Evolutionary conservation across 2,888 invertebrate species (phyloP), one percentile per base, ranked within the genome.

Genomic region (Epistrophe eligans): DNA sequence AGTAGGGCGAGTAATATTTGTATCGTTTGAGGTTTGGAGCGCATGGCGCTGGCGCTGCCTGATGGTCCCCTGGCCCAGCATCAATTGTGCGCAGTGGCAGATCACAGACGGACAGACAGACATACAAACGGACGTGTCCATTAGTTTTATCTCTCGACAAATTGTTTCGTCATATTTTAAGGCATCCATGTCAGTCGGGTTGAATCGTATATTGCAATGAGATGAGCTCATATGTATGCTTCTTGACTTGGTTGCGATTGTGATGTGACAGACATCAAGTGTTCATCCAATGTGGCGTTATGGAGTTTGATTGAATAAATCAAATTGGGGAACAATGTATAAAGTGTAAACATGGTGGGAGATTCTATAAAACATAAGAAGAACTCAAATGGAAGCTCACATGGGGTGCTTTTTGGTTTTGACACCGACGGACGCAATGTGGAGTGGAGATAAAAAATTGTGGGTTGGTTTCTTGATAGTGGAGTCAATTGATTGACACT

Each of bases 71-170:
- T 24, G 45, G 66, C 45, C 19, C 71, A 64, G 62, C 71, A 76
- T 79, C 76, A 19, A 52, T 40, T 38, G 43, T 70, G 66, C 67
- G 64, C 85, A 87, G 74, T 82, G 79, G 79, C 83, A 79, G 74
- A 62, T 77, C 57, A 57, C 66, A 64, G 43, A 55, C 64, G 17
- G 64, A 77, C 71, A n/a, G 60, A 72, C 66, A n/a, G 58, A 84
- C 71, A n/a, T 52, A 84, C 71, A n/a, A 52, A 84, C 79, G 60
- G 79, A 77, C 79, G 74, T 71, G 71, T 87, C 79, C 87, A 87
- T 87, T 87, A 83, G 87, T 87, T 83, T 83, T 87, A 87, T 87
- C 83, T 87, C 79, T 74, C 83, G 83, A 83, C 83, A 87, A 87
- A 87, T 83, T 87, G 87, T 87, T 87, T 87, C 87, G 82, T 87